phyloP scores from a whole-genome alignment of 2,888 invertebrate genomes.

The Mechanitis mazaeus region DNA sequence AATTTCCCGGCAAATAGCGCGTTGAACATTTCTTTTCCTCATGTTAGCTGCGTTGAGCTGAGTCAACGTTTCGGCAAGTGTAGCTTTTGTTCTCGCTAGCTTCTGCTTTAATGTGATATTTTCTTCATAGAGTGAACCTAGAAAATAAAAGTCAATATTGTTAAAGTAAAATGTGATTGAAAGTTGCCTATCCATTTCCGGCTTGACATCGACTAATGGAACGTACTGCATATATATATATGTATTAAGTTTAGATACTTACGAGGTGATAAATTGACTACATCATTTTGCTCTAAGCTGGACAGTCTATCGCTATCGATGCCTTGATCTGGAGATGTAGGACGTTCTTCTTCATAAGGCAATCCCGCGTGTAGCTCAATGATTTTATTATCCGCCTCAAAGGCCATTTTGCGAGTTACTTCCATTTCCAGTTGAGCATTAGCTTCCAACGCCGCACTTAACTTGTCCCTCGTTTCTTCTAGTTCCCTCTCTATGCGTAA shows the following conservation, averaged over 20 bases:
- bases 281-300: constrained; percentile 78
- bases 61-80: constrained; percentile 85
- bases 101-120: constrained; percentile 83
- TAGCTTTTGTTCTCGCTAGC: constrained; percentile 82
- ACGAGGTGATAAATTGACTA: constrained; percentile 64
- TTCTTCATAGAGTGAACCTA: constrained; percentile 75
- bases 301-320: constrained; percentile 88
- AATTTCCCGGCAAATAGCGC: constrained; percentile 88
- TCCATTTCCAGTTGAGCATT: constrained; percentile 65
- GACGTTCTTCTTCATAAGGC: constrained; percentile 61
- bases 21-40: constrained; percentile 88
- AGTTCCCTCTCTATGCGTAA: constrained; percentile 80
- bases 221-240: not conserved
- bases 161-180: not conserved
- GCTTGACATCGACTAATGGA: too few relatives aligned
- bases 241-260: constrained; percentile 40
- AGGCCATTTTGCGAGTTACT: constrained; percentile 59
- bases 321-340: constrained; percentile 90
- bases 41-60: constrained; percentile 86
- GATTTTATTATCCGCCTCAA: constrained; percentile 50
- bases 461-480: constrained; percentile 73
- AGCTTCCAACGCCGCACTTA: constrained; percentile 48
- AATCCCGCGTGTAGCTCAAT: constrained; percentile 46
- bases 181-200: too few relatives aligned
- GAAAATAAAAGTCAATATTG: not conserved